Evolutionary conservation across 1,140 invertebrate species (phyloP), one percentile per base, ranked within the genome.

Genomic region (Saccostrea glomerata): DNA sequence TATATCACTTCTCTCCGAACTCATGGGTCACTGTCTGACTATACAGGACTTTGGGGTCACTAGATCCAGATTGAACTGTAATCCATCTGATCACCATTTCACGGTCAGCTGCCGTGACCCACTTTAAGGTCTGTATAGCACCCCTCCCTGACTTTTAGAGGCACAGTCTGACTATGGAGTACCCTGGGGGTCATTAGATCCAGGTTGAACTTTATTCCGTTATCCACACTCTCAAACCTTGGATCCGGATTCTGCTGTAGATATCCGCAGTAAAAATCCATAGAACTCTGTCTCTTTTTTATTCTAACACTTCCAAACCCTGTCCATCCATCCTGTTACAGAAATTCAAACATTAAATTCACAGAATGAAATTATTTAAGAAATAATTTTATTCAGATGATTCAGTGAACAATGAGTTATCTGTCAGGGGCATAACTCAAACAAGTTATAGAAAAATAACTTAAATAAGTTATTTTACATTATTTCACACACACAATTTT

Each of bases 111-210:
- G 9, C 70, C 70, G 30, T 77, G 70, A 77, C 70, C 70, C 70
- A 77, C 70, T 77, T 77, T 77, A 15, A 77, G 30, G 70, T 77
- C 70, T 36, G 70, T 77, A 30, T 30, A 77, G 11, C 70, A 77
- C 15, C 25, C 70, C 30, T 77, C 70, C 25, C 70, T 77, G 25
- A 77, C 70, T 30, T 77, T 36, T 1, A 77, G 23, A 12, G 70
- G 70, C 23, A 77, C 36, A 4, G 25, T 77, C 25, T 77, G 23
- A 77, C 70, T 77, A 30, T 77, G 70, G 11, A 77, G 70, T 9
- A 36, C 23, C 25, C 30, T 23, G 2, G 30, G 70, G 23, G 70
- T 30, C 70, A 77, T 6, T 5, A 77, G 70, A 36, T 77, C 70
- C 11, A 77, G 70, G 25, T 77, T 77, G 15, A 77, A 77, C 9